Evolutionary conservation across 2,113 vertebrate species (phyloP).

Genomic region (Coregonus clupeaformis): DNA sequence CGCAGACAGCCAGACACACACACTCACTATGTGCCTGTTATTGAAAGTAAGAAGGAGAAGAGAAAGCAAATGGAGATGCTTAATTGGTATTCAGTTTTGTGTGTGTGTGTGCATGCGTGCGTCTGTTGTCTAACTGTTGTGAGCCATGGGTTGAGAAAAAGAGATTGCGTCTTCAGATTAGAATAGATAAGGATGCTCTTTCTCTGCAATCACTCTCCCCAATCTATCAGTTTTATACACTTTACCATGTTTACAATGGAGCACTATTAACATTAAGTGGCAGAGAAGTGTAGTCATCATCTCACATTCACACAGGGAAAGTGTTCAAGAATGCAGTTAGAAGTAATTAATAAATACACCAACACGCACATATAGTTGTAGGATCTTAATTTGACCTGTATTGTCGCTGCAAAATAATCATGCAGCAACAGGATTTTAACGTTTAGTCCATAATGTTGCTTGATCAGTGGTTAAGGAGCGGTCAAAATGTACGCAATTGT

Average conservation of each 20-base stretch:
- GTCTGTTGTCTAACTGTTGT: constrained; percentile 46
- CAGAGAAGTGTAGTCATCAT: constrained; percentile 20
- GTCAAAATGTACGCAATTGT: no score
- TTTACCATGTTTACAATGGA: constrained; percentile 31
- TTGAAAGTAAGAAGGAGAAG: constrained; percentile 47
- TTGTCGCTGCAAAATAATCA: no score
- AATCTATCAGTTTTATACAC: constrained; percentile 28
- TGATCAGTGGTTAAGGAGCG: no score
- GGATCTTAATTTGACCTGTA: no score
- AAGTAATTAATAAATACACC: constrained; percentile 1
- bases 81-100: constrained; percentile 62
- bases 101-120: background rate
- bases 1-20: constrained; percentile 17
- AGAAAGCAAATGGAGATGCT: constrained; percentile 62
- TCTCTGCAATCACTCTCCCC: constrained; percentile 36
- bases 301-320: background rate
- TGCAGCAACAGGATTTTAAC: no score
- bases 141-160: constrained; percentile 68
- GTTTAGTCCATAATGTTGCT: no score
- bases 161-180: constrained; percentile 57
- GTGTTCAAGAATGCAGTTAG: background rate
- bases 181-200: constrained; percentile 45
- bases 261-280: constrained; percentile 33
- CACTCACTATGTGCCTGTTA: no score
- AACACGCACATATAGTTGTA: background rate